phyloP scores from a whole-genome alignment of 2,888 invertebrate species.

The Zootermopsis nevadensis region DNA sequence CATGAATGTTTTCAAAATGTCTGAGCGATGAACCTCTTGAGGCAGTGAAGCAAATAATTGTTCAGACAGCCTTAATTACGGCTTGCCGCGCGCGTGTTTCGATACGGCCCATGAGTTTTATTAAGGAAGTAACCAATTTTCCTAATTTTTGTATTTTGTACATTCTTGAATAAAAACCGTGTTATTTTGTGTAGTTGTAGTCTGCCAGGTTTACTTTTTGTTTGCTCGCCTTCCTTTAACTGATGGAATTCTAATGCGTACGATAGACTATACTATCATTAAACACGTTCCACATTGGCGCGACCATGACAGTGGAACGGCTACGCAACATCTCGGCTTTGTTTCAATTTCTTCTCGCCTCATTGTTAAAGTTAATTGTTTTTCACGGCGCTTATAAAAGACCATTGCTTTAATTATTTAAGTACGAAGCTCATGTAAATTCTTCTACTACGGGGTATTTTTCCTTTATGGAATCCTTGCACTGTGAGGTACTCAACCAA shows the following conservation, averaged over 20 bases:
- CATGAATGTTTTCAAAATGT: not conserved
- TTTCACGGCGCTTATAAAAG: not conserved
- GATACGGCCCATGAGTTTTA: conserved; percentile 44
- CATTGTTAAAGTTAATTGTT: not conserved
- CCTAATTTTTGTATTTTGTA: conserved; percentile 18
- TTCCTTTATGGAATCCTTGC: too few species aligned
- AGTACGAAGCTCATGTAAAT: too few species aligned
- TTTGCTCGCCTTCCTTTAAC: not conserved
- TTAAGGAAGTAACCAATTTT: conserved; percentile 46
- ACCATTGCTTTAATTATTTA: not conserved
- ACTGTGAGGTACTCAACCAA: too few species aligned
- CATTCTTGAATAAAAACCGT: not conserved
- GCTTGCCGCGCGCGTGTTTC: conserved; percentile 37
- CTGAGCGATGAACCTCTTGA: conserved; percentile 30
- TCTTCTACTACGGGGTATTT: too few species aligned
- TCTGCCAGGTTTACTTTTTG: not conserved
- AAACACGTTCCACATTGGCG: not conserved
- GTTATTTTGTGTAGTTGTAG: not conserved
- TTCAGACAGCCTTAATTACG: conserved; percentile 12
- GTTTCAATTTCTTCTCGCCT: not conserved
- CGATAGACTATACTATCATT: not conserved
- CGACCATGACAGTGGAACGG: not conserved
- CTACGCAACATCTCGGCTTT: not conserved
- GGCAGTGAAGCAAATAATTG: conserved; percentile 33
- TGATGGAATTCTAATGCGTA: too few species aligned